Base-by-base conservation (phyloP, 2,888 invertebrate species). In the Galeopsomyia nigrocyanea region DNA sequence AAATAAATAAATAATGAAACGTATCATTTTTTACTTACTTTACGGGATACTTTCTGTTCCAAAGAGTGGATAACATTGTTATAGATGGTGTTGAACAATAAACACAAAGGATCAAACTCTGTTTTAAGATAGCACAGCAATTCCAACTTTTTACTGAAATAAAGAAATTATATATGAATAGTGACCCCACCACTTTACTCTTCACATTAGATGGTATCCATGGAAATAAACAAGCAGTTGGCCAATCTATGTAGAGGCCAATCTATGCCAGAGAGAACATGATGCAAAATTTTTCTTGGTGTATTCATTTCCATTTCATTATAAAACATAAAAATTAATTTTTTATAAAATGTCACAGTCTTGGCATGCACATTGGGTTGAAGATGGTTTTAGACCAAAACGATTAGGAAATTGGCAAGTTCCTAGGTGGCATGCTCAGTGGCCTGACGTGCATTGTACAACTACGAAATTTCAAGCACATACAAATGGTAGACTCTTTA, bases 91-190 rank as follows among this genome's bases (percentile, higher is more conserved):
- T 96, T 92, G 80, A 96, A 92, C 78, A 92, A 91, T 46, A 95
- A 93, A 82, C 91, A 91, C n/a, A 96, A 86, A 0, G 96, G 95
- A 87, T 96, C 96, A 85, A 93, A 94, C 84, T 97, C 96, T 49
- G 96, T 92, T 87, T 94, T 93, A 80, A 94, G 93, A 82, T 93
- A 95, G 62, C 94, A 93, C 69, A 93, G 84, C 51, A 96, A 88
- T 79, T 93, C 93, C 74, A 95, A 88, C 81, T 93, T 92, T 75
- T 89, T 88, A 17, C 93, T 93, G 87, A 76, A 84, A 84, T 78
- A 81, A 39, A 39, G n/a, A 39, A 39, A 13, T 39, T 5, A 10
- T 9, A 39, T 9, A 39, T 10, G 7, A 1, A 39, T 7, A 10
- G 13, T 39, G 5, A 39, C 13, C 7, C 39, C 39, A 39, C 39